Conservation (phyloP, 2,797 vertebrate species). For the Halcyon leucocephala region DNA sequence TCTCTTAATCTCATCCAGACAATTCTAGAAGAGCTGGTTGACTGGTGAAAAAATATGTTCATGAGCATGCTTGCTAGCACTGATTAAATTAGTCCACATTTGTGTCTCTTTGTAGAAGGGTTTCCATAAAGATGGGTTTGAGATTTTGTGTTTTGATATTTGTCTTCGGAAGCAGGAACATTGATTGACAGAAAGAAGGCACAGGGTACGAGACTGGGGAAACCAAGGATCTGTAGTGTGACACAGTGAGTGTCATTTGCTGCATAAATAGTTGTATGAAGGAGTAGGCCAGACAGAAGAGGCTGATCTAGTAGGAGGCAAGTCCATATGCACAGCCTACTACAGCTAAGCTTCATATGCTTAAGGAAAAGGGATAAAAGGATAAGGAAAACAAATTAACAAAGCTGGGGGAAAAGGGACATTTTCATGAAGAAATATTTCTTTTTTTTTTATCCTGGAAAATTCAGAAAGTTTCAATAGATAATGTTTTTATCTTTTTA, state of each 20-base stretch:
- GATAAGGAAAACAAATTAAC: background rate
- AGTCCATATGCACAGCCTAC: background rate
- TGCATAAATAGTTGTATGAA: background rate
- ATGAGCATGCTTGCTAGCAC: background rate
- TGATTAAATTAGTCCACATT: background rate
- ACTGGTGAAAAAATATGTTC: background rate
- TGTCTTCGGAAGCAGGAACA: background rate
- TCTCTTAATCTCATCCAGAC: conserved; percentile 22
- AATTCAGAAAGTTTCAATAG: background rate
- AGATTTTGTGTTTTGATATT: background rate
- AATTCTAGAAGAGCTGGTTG: background rate
- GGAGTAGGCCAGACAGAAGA: background rate
- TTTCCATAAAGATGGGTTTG: background rate
- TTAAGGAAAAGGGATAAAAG: background rate
- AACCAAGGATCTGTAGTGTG: background rate
- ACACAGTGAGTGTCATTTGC: background rate
- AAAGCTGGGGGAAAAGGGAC: rapidly evolving
- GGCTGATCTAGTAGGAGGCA: background rate
- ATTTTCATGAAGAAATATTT: background rate
- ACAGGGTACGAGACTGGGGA: background rate
- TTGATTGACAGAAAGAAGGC: background rate
- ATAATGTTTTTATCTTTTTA: background rate
- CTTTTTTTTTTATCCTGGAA: background rate
- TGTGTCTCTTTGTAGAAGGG: background rate
- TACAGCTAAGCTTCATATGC: background rate